These are phyloP conservation scores for Catamblyrhynchus diadema DNA, from an alignment of 2,797 vertebrate species.

Conservation along the genomic window DNA sequence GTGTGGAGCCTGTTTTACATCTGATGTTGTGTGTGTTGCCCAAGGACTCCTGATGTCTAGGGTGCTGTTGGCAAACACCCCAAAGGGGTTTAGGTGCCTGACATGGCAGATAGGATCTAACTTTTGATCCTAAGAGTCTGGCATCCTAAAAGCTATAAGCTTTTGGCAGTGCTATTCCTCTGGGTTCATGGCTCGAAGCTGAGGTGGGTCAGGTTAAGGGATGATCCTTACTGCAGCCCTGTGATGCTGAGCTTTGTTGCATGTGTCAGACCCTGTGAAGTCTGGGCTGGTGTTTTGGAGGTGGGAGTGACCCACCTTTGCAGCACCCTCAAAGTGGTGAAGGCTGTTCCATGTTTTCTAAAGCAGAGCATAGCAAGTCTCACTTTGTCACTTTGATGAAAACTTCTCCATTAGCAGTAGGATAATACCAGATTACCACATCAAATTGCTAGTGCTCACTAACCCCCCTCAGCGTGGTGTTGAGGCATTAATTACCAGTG, in stretches of 20 bases:
- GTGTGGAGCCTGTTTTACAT: not conserved
- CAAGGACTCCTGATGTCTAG: not conserved
- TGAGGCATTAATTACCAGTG: constrained; percentile 38
- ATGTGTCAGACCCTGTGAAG: not conserved
- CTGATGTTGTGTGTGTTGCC: not conserved
- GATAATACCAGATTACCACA: constrained; percentile 7
- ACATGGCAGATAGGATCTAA: not conserved
- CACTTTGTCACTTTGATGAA: constrained; percentile 16
- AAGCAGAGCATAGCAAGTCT: not conserved
- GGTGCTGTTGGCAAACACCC: not conserved
- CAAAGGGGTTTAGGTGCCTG: not conserved
- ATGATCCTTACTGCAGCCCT: not conserved
- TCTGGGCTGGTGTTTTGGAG: not conserved
- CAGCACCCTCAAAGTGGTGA: not conserved
- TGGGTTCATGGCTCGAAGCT: not conserved
- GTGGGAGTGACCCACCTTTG: not conserved
- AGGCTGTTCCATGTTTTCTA: not conserved
- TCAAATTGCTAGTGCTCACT: not conserved
- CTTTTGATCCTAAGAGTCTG: not conserved
- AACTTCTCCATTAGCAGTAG: not conserved
- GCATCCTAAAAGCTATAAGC: not conserved
- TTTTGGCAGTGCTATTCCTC: not conserved
- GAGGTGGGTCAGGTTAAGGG: not conserved
- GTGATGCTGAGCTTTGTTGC: not conserved
- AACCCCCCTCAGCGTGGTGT: not conserved